A percentile compares a stretch with the other conserved stretches of the same genome.
phyloP scores from a whole-genome alignment of 1,140 invertebrate genomes.

The Drosophila ambigua region DNA sequence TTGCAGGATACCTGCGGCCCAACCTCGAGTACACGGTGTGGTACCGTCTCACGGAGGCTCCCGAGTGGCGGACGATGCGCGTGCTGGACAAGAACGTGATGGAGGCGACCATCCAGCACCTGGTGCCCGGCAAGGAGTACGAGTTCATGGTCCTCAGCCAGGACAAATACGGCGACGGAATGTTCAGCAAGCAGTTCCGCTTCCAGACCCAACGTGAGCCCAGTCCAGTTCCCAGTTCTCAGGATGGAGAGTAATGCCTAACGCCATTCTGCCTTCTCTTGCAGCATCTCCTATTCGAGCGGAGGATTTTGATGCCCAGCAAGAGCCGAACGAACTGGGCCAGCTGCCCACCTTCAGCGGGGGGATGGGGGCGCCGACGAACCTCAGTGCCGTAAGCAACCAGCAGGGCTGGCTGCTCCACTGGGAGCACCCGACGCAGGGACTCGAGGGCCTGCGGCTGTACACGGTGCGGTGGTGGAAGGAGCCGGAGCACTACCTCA shows the following conservation, averaged over 20 bases:
- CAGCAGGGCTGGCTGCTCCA: conserved; percentile 88
- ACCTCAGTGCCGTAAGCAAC: conserved; percentile 86
- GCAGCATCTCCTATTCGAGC: conserved; percentile 41
- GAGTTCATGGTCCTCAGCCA: conserved; percentile 96
- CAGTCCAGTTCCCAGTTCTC: background rate
- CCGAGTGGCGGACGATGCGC: conserved; percentile 91
- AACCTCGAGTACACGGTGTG: conserved; percentile 93
- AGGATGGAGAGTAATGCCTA: background rate
- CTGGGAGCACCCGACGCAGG: conserved; percentile 89
- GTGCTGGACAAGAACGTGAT: conserved; percentile 88
- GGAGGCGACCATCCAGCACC: conserved; percentile 91
- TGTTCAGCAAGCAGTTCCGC: conserved; percentile 93
- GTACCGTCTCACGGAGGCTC: conserved; percentile 89
- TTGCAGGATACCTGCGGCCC: conserved; percentile 89
- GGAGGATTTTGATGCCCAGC: conserved; percentile 59
- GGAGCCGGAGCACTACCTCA: conserved; percentile 85
- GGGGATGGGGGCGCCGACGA: conserved; percentile 87
- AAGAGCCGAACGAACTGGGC: conserved; percentile 50
- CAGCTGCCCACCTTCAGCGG: conserved; percentile 56
- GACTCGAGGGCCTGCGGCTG: conserved; percentile 85
- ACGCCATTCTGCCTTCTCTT: background rate
- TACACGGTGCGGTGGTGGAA: conserved; percentile 87
- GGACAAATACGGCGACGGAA: conserved; percentile 93
- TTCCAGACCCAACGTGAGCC: conserved; percentile 89
- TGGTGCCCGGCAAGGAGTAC: conserved; percentile 91